Base-by-base conservation (phyloP, 2,797 vertebrate species). In the Poeciliopsis turneri region DNA sequence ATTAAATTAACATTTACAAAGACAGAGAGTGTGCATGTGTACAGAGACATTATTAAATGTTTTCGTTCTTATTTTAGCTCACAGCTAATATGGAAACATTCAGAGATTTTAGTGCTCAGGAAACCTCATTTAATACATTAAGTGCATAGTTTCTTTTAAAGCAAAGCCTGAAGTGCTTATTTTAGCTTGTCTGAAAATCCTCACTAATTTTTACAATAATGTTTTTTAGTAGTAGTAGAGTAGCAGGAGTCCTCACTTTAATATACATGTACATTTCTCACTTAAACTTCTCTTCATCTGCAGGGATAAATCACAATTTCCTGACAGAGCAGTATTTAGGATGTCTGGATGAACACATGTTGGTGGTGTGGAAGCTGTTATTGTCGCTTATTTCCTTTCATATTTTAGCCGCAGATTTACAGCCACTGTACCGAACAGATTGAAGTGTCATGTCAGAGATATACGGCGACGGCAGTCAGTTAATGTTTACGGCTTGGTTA, bases 31-130 rank as follows among this genome's bases (percentile, higher is more conserved):
- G 77, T 83, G 72, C 72, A 76, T 78, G 10, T 33, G 59, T 61
- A 33, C 59, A 33, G 59, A 69, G 81, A 89, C 70, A 88, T 86
- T 88, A 88, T 79, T 80, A 88, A 80, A 78, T 30, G 1, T 82
- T 81, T 87, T 83, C 59, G 57, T 82, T 57, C 74, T 47, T 78
- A 64, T 64, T 78, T 78, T 71, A 86, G 74, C 73, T 75, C 75
- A 33, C 10, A 0, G 59, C 82, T 89, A 91, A 88, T 90, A 87
- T 88, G 87, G 90, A 92, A 92, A 90, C 82, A 78, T 86, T 86
- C 81, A 73, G 76, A 47, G 81, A n/a, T 49, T 80, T 11, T 41
- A 78, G 68, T 79, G 15, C 77, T 81, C 77, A 68, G 73, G 0
- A 77, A 82, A 77, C 46, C 80, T 81, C 49, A n/a, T 16, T 25